Evolutionary conservation across 2,888 invertebrate species (phyloP).

Genomic region (Andrena trimmerana): DNA sequence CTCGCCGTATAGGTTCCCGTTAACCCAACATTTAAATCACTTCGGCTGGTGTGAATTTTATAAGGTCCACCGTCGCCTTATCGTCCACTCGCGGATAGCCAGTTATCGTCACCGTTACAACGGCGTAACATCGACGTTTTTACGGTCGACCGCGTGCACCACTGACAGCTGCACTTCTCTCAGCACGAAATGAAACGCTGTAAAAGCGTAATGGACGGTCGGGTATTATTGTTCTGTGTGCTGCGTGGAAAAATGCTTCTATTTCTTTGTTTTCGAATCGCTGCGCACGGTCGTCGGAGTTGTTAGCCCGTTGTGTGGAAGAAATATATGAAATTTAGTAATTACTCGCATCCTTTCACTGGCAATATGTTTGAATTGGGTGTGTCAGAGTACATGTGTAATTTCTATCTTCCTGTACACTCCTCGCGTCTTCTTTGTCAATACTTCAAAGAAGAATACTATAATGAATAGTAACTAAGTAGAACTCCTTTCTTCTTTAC

Average conservation of each 20-base stretch:
- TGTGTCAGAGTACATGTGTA: neutral
- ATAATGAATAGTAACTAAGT: too few relatives aligned
- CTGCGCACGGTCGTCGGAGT: neutral
- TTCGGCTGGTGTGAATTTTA: constrained; percentile 61
- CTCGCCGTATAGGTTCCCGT: constrained; percentile 21
- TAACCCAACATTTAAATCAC: constrained; percentile 60
- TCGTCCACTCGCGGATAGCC: constrained; percentile 53
- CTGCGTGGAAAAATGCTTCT: neutral
- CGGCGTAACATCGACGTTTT: constrained; percentile 54
- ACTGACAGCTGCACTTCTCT: constrained; percentile 53
- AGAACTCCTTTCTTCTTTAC: too few relatives aligned
- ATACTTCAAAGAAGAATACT: too few relatives aligned
- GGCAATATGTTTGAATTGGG: neutral
- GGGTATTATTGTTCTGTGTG: constrained; percentile 47
- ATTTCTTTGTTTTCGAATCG: constrained; percentile 2
- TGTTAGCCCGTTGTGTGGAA: neutral
- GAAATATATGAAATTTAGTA: constrained; percentile 2
- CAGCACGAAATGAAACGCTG: constrained; percentile 52
- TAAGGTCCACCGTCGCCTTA: constrained; percentile 51
- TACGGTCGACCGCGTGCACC: constrained; percentile 45
- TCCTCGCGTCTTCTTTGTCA: too few relatives aligned
- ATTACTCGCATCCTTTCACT: neutral
- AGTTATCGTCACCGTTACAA: constrained; percentile 58
- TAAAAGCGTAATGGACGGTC: constrained; percentile 47
- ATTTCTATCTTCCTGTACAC: too few relatives aligned